These are phyloP conservation scores for Brienomyrus longianalis DNA, from an alignment of 2,113 vertebrate species.

Conservation along the genomic window DNA sequence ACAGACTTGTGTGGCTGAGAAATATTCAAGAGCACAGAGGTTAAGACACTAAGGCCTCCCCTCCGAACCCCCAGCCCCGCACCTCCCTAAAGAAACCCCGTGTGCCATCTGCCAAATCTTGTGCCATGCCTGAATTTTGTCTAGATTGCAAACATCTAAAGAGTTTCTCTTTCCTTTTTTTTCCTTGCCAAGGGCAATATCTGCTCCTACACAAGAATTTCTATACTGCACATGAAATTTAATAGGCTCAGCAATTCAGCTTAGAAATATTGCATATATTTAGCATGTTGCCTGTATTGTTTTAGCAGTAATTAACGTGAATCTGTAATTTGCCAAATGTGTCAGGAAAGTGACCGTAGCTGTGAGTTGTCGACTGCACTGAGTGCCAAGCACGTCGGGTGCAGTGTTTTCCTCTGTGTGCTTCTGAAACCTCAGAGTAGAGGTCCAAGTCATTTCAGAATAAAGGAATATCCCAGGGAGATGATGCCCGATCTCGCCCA, in stretches of 20 bases:
- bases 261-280: not conserved
- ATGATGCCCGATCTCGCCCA: not conserved
- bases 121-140: not conserved
- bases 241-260: not conserved
- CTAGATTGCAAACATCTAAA: conserved; percentile 1
- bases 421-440: not conserved
- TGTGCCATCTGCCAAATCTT: not conserved
- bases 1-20: not conserved
- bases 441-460: not conserved
- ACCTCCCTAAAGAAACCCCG: not conserved
- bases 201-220: not conserved
- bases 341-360: not conserved
- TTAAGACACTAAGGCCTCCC: not conserved
- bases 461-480: not conserved
- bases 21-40: not conserved
- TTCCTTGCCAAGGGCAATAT: not conserved
- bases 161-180: not conserved
- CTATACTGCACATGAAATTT: not conserved
- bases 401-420: conserved; percentile 13
- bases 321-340: not conserved
- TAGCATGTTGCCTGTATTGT: not conserved
- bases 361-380: conserved; percentile 25
- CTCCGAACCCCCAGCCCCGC: not conserved
- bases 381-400: conserved; percentile 10
- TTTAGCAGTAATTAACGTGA: conserved; percentile 21